These are phyloP conservation scores for Callospermophilus lateralis DNA, from an alignment of 2,113 vertebrate genomes.

Conservation along the genomic window DNA sequence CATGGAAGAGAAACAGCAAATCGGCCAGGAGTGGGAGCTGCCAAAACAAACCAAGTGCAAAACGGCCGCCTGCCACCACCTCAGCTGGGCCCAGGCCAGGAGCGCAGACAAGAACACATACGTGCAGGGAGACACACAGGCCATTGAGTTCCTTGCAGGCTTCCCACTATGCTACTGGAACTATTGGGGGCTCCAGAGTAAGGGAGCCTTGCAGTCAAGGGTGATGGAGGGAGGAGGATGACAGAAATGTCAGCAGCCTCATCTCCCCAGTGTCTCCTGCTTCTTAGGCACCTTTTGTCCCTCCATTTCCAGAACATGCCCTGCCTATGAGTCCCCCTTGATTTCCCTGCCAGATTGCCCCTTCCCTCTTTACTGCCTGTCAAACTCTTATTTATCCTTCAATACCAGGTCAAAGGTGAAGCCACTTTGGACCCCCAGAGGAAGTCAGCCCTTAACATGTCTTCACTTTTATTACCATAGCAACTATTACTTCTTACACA, in stretches of 20 bases:
- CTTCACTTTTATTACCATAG: background rate
- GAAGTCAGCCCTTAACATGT: background rate
- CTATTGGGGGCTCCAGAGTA: background rate
- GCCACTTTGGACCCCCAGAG: background rate
- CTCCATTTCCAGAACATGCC: background rate
- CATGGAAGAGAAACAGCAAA: conserved; percentile 70
- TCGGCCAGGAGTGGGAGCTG: conserved; percentile 17
- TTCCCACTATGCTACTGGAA: background rate
- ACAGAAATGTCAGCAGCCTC: background rate
- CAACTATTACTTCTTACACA: background rate
- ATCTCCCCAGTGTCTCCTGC: background rate
- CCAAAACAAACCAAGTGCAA: conserved; percentile 75
- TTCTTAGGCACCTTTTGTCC: background rate
- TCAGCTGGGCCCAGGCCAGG: conserved; percentile 66
- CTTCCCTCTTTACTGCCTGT: background rate
- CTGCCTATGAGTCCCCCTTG: background rate
- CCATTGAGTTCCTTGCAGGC: background rate
- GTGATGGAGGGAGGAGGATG: background rate
- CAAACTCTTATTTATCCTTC: conserved; percentile 42
- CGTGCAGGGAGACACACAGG: conserved; percentile 75
- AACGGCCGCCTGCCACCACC: conserved; percentile 70
- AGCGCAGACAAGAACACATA: conserved; percentile 58
- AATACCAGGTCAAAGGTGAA: conserved; percentile 26
- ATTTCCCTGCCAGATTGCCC: background rate
- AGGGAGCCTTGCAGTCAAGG: background rate